phyloP scores from a whole-genome alignment of 2,888 invertebrate species.

The Lamellibrachia satsuma region DNA sequence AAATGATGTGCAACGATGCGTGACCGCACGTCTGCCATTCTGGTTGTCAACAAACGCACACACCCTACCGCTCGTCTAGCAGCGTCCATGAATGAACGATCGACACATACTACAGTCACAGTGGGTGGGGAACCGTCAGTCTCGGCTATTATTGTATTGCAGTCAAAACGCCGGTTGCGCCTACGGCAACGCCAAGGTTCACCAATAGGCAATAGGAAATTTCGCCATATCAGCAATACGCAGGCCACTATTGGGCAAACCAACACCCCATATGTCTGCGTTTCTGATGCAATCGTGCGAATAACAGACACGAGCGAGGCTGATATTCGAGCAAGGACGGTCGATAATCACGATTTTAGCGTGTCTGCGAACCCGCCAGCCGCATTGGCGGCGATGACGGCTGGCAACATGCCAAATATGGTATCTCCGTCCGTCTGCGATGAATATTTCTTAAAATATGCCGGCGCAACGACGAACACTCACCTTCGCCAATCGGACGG shows the following conservation, averaged over 20 bases:
- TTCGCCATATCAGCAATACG: neutral
- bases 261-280: neutral
- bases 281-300: neutral
- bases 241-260: neutral
- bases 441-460: conserved; percentile 4
- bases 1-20: neutral
- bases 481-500: conserved; percentile 9
- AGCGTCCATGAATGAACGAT: neutral
- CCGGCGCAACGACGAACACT: neutral
- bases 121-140: neutral
- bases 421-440: conserved; percentile 17
- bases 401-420: conserved; percentile 13
- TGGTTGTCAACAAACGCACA: neutral
- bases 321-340: neutral
- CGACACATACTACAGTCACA: neutral
- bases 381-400: neutral
- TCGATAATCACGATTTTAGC: neutral
- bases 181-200: neutral
- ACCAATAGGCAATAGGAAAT: neutral
- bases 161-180: neutral
- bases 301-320: neutral
- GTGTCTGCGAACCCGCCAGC: conserved; percentile 7
- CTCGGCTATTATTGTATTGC: neutral
- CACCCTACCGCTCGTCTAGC: neutral
- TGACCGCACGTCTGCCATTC: conserved; percentile 1